Conservation (phyloP, 1,140 invertebrate genomes). For the Sipha flava region DNA sequence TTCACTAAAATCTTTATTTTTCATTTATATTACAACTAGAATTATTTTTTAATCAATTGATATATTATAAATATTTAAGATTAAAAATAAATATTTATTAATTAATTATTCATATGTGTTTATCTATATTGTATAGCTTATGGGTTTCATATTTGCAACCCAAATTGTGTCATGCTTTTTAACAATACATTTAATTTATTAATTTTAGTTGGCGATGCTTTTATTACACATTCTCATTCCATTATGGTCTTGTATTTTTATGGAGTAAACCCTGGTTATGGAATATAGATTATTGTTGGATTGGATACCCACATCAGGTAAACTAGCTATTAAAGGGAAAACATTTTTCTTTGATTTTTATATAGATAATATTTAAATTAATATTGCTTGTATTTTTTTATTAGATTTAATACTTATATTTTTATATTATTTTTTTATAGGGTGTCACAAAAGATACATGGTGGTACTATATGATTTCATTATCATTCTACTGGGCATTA, state of each 20-base stretch:
- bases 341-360: too few relatives aligned
- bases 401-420: slow-evolving; percentile 6
- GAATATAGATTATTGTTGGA: slow-evolving; percentile 87
- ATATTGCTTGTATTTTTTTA: too few relatives aligned
- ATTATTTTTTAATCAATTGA: background rate
- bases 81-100: background rate
- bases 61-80: background rate
- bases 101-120: background rate
- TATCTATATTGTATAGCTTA: background rate
- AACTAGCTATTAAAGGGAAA: too few relatives aligned
- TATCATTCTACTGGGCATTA: slow-evolving; percentile 92
- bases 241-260: slow-evolving; percentile 70
- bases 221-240: slow-evolving; percentile 77
- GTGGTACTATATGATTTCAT: slow-evolving; percentile 95
- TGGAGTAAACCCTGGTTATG: slow-evolving; percentile 93
- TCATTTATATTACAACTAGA: too few relatives aligned
- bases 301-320: slow-evolving; percentile 63
- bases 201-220: slow-evolving; percentile 69
- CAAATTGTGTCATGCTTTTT: too few relatives aligned
- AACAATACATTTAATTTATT: slow-evolving; percentile 26
- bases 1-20: too few relatives aligned
- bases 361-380: too few relatives aligned
- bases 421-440: slow-evolving; percentile 44
- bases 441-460: slow-evolving; percentile 63
- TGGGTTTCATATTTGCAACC: too few relatives aligned